Evolutionary conservation across 2,888 invertebrate species (phyloP).

Genomic region (Deilephila elpenor): DNA sequence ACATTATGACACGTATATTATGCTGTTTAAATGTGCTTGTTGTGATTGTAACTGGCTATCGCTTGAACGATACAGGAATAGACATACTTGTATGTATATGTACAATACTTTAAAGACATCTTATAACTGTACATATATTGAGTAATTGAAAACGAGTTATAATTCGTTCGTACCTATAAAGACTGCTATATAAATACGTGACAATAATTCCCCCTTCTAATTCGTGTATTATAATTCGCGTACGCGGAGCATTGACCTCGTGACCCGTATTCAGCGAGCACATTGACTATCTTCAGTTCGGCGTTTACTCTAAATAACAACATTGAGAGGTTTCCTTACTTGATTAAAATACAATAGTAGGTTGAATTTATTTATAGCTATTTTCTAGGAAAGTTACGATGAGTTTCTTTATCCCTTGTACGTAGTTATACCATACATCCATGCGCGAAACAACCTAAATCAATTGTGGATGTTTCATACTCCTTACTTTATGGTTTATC

Average conservation of each 20-base stretch:
- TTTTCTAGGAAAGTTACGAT: neutral
- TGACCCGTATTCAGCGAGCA: constrained; percentile 19
- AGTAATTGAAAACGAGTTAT: neutral
- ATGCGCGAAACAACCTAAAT: too few species aligned
- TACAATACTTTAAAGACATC: too few species aligned
- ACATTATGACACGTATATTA: too few species aligned
- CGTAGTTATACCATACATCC: too few species aligned
- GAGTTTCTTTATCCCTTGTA: neutral
- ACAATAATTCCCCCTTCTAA: neutral
- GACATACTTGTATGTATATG: too few species aligned
- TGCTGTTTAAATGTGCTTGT: too few species aligned
- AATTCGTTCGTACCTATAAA: neutral
- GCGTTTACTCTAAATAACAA: neutral
- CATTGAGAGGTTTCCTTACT: neutral
- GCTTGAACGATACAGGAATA: too few species aligned
- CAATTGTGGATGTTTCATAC: too few species aligned
- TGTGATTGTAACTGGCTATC: too few species aligned
- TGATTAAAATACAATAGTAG: neutral
- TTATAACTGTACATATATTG: too few species aligned
- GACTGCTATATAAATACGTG: neutral
- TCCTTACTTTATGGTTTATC: too few species aligned
- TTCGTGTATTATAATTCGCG: constrained; percentile 17
- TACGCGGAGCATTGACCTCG: constrained; percentile 7
- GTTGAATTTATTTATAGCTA: neutral
- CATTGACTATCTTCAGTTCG: constrained; percentile 13